Evolutionary conservation across 2,888 invertebrate species (phyloP).

Genomic region (Osmoderma eremita): DNA sequence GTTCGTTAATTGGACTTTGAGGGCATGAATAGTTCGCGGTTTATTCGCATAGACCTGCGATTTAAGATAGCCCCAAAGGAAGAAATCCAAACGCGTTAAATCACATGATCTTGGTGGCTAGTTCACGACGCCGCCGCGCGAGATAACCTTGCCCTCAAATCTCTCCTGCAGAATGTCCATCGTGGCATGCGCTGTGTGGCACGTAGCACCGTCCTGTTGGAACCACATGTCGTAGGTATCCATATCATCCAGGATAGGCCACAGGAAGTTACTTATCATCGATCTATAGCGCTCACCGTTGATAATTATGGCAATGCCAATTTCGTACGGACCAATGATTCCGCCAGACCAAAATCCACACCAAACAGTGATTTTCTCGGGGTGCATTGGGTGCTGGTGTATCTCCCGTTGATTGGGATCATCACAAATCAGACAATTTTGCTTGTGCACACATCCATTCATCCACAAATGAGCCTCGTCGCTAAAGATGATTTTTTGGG

Average conservation of each 20-base stretch:
- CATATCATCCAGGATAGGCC: too few relatives aligned
- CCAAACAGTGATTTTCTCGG: too few relatives aligned
- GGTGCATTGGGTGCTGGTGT: neutral
- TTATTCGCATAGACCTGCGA: too few relatives aligned
- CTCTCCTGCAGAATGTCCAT: slow-evolving; percentile 47
- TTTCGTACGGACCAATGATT: neutral
- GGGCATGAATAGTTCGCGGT: slow-evolving; percentile 45
- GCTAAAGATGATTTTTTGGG: slow-evolving; percentile 1
- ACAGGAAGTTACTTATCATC: too few relatives aligned
- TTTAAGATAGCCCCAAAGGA: slow-evolving; percentile 21
- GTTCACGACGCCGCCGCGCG: slow-evolving; percentile 47
- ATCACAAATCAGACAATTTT: neutral
- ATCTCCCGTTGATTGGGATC: neutral
- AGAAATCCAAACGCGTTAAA: slow-evolving; percentile 51
- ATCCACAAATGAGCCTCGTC: slow-evolving; percentile 4
- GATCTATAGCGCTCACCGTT: too few relatives aligned
- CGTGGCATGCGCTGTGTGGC: too few relatives aligned
- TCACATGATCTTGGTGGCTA: slow-evolving; percentile 51
- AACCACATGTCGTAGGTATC: too few relatives aligned
- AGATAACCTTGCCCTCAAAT: slow-evolving; percentile 49
- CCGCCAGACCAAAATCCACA: too few relatives aligned
- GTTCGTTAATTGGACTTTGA: slow-evolving; percentile 54
- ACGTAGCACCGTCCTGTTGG: too few relatives aligned
- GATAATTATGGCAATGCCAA: neutral
- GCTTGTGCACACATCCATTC: slow-evolving; percentile 10